Evolutionary conservation across 1,140 invertebrate genomes (phyloP).

Genomic region (Geopemphigus sp.): DNA sequence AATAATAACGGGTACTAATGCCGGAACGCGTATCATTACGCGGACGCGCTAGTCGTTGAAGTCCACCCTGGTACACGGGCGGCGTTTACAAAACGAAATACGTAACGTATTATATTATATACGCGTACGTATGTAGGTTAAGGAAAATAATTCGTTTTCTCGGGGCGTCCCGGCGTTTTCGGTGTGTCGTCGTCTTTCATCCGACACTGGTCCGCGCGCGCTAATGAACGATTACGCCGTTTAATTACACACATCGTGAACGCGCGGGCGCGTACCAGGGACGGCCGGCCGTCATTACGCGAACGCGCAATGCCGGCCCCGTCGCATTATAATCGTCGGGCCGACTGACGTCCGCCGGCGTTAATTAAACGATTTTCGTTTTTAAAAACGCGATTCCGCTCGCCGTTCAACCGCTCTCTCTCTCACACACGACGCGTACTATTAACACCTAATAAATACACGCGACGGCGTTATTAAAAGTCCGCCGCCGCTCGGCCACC

Average conservation of each 20-base stretch:
- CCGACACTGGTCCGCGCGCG: neutral
- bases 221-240: constrained; percentile 11
- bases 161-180: too few species aligned
- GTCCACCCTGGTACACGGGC: neutral
- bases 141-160: too few species aligned
- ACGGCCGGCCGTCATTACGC: neutral
- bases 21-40: neutral
- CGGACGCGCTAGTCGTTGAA: neutral
- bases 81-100: neutral
- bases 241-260: neutral
- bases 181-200: neutral
- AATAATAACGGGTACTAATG: neutral
- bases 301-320: too few species aligned
- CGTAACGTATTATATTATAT: too few species aligned
- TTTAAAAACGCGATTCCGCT: neutral
- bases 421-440: too few species aligned
- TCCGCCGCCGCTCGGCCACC: too few species aligned
- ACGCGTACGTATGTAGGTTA: too few species aligned
- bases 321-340: neutral
- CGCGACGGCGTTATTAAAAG: too few species aligned
- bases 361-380: constrained; percentile 1
- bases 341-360: neutral
- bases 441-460: too few species aligned
- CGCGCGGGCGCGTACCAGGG: neutral
- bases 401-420: too few species aligned